These are phyloP conservation scores for Cataglyphis rosenhaueri DNA, from an alignment of 2,888 invertebrate species.

Conservation along the genomic window DNA sequence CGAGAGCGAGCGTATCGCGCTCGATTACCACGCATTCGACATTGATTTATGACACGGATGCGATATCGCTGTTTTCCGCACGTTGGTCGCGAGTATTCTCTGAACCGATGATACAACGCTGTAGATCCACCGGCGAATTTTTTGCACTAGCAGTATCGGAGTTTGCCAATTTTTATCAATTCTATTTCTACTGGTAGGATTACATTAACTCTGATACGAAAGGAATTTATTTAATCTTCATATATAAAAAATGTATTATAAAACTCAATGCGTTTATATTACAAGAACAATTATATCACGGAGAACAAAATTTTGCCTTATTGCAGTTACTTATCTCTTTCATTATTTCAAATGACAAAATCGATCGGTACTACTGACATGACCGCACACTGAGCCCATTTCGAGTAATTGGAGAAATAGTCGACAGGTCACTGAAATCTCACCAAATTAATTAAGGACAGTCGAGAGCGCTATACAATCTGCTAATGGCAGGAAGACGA, in stretches of 20 bases:
- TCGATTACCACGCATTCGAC: conserved; percentile 82
- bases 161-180: conserved; percentile 55
- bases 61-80: conserved; percentile 71
- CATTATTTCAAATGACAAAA: conserved; percentile 2
- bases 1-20: conserved; percentile 72
- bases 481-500: conserved; percentile 80
- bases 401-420: conserved; percentile 75
- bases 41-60: conserved; percentile 81
- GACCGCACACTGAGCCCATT: conserved; percentile 62
- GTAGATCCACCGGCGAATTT: conserved; percentile 57
- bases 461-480: conserved; percentile 79
- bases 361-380: conserved; percentile 43
- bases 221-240: background rate
- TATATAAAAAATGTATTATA: background rate
- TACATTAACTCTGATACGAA: background rate
- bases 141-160: conserved; percentile 38
- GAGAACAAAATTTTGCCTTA: background rate
- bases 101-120: conserved; percentile 45
- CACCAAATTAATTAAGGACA: conserved; percentile 73
- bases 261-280: background rate
- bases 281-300: background rate
- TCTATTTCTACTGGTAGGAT: background rate
- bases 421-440: conserved; percentile 75
- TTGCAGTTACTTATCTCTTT: background rate
- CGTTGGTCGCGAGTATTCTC: conserved; percentile 69